These are phyloP conservation scores for Panzeria rudis DNA, from an alignment of 2,888 invertebrate genomes.

Conservation along the genomic window DNA sequence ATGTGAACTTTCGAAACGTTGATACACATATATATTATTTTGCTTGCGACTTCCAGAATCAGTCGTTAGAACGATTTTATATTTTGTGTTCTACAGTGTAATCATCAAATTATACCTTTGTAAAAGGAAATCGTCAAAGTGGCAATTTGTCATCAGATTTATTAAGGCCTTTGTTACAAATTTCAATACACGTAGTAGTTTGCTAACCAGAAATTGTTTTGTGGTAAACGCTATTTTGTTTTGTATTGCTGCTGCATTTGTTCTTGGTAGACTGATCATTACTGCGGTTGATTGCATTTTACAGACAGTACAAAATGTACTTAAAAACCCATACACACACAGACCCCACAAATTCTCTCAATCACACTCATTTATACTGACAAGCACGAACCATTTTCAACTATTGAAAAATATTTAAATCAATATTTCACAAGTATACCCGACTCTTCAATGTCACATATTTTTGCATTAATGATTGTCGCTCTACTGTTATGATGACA, in stretches of 20 bases:
- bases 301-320: conserved; percentile 9
- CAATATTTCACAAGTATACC: conserved; percentile 35
- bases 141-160: neutral
- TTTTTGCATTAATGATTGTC: conserved; percentile 20
- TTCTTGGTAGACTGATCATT: conserved; percentile 8
- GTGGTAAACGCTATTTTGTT: conserved; percentile 37
- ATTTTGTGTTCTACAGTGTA: too few relatives aligned
- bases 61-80: too few relatives aligned
- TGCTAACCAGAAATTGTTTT: conserved; percentile 19
- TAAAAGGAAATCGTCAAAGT: neutral
- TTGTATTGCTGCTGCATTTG: neutral
- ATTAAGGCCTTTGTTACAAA: neutral
- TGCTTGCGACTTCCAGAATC: too few relatives aligned
- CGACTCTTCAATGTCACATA: conserved; percentile 43
- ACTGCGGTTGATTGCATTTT: conserved; percentile 59
- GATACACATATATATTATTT: too few relatives aligned
- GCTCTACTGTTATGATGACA: conserved; percentile 15
- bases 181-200: neutral
- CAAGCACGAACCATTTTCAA: neutral
- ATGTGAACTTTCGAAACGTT: too few relatives aligned
- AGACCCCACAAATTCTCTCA: neutral
- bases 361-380: conserved; percentile 1
- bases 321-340: conserved; percentile 1
- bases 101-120: too few relatives aligned
- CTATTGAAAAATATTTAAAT: conserved; percentile 34